Conservation (phyloP, 1,140 invertebrate species). For the Danaus plexippus region DNA sequence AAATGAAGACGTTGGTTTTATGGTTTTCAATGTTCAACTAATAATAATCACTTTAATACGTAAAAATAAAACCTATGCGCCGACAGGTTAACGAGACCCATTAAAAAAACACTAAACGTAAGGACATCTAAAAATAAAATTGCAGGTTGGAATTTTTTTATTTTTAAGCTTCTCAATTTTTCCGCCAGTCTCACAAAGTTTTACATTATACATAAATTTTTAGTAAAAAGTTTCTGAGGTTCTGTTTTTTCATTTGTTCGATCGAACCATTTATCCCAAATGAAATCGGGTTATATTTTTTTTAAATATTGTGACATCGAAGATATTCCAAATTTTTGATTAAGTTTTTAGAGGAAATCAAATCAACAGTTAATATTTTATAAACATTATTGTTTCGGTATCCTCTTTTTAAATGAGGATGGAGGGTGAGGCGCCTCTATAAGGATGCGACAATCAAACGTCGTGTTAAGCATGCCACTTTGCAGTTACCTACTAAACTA, state of each 20-base stretch:
- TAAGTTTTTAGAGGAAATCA: too few species aligned
- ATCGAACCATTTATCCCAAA: too few species aligned
- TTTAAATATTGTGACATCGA: too few species aligned
- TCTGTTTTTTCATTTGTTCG: too few species aligned
- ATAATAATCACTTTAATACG: not conserved
- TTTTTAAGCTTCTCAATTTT: too few species aligned
- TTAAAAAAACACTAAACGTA: slow-evolving; percentile 52
- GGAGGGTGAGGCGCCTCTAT: slow-evolving; percentile 35
- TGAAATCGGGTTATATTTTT: too few species aligned
- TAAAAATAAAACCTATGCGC: slow-evolving; percentile 2
- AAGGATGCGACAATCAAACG: slow-evolving; percentile 38
- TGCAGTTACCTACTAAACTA: slow-evolving; percentile 5
- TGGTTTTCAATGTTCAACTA: too few species aligned
- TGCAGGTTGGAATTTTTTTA: slow-evolving; percentile 12
- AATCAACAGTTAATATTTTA: slow-evolving; percentile 7
- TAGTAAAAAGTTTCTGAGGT: too few species aligned
- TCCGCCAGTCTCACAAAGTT: too few species aligned
- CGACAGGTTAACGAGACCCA: slow-evolving; percentile 43
- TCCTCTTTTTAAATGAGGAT: slow-evolving; percentile 31
- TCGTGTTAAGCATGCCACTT: slow-evolving; percentile 24
- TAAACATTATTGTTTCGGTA: slow-evolving; percentile 9
- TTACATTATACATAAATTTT: too few species aligned
- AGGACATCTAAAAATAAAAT: slow-evolving; percentile 58
- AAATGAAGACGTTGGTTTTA: too few species aligned
- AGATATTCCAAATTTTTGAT: too few species aligned